These are phyloP conservation scores for Tillus elongatus DNA, from an alignment of 2,888 invertebrate species.

Conservation along the genomic window DNA sequence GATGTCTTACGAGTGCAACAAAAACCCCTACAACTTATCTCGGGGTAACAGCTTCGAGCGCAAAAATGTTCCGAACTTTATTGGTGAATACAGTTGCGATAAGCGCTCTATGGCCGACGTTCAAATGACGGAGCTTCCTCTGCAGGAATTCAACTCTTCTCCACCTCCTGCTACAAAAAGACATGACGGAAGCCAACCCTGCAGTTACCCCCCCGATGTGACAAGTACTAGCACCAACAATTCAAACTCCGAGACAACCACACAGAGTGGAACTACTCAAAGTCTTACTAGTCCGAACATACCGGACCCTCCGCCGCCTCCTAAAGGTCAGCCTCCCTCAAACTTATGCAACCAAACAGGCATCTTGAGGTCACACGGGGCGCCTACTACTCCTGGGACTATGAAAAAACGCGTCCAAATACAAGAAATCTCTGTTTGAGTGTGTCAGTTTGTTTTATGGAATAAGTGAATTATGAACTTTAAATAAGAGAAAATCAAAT, in stretches of 20 bases:
- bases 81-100: slow-evolving; percentile 56
- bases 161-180: slow-evolving; percentile 48
- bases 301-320: slow-evolving; percentile 56
- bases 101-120: slow-evolving; percentile 53
- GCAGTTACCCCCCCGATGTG: slow-evolving; percentile 41
- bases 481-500: slow-evolving; percentile 21
- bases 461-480: background rate
- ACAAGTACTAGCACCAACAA: slow-evolving; percentile 40
- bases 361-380: slow-evolving; percentile 51
- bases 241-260: too few species aligned
- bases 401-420: slow-evolving; percentile 87
- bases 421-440: slow-evolving; percentile 85
- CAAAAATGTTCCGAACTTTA: slow-evolving; percentile 47
- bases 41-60: slow-evolving; percentile 48
- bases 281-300: slow-evolving; percentile 39
- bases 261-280: too few species aligned
- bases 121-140: slow-evolving; percentile 54
- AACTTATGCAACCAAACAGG: slow-evolving; percentile 44
- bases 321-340: slow-evolving; percentile 46
- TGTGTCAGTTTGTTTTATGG: slow-evolving; percentile 14
- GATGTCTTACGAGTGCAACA: slow-evolving; percentile 32
- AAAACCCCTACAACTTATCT: slow-evolving; percentile 45
- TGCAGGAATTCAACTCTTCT: slow-evolving; percentile 53
- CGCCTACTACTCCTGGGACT: slow-evolving; percentile 62
- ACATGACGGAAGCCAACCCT: slow-evolving; percentile 39